Evolutionary conservation across 37 sponge, comb jelly and placozoan genomes (phyloP), one percentile per base, ranked within the genome.

Genomic region (Aplysina aerophoba): DNA sequence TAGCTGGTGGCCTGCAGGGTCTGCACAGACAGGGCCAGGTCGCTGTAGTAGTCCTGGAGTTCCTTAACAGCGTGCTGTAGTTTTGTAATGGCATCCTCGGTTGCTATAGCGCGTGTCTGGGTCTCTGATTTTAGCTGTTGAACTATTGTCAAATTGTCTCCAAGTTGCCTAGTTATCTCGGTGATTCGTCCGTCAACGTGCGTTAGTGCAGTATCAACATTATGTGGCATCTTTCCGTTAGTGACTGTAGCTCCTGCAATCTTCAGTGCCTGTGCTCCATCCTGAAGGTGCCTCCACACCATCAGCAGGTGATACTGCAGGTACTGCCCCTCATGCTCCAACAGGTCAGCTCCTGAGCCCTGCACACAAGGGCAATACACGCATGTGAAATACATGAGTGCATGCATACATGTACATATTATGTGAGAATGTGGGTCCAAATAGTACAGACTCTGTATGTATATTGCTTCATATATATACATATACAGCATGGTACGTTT

Each of bases 1-100:
- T 89, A 92, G 59, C 88, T 87, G 41, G 92, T 87, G 1, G 92
- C 90, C 60, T 95, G 93, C 6, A 92, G 86, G 15, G 92, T 86
- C 73, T 91, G 92, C 3, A 94, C 77, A 28, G 85, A 28, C 40
- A 94, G 54, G 24, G 87, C 77, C 67, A 91, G 39, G 39, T 94
- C 95, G 21, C 58, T 37, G 64, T 77, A 87, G 31, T 85, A 84
- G 25, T 89, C 90, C 36, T 94, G 92, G 15, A 91, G 68, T 37
- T 87, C 87, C 17, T 66, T 78, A 0, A 89, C 67, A 11, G 73
- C 30, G 36, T 78, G 37, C 82, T 91, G 89, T 12, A 86, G 28
- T 55, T 86, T 90, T 15, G 33, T 53, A 33, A 90, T 37, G 22
- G 81, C 79, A 17, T 91, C 85, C 11, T 50, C 59, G 20, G 58